A percentile compares a stretch with the other conserved stretches of the same genome.
These are phyloP conservation scores for Mastomys natalensis DNA, from an alignment of 2,113 vertebrate genomes.

Conservation along the genomic window DNA sequence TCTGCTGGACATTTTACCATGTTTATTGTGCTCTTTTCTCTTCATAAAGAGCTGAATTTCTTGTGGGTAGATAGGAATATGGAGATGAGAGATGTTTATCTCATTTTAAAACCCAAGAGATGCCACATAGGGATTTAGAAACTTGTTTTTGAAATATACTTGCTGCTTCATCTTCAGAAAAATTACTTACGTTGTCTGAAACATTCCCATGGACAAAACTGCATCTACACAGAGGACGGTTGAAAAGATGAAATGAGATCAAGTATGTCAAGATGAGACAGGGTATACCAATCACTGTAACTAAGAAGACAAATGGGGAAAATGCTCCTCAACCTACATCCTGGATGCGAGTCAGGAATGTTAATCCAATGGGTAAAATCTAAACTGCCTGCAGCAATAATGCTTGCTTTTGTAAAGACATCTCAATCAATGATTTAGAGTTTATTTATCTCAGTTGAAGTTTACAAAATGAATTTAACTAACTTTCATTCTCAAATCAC, in stretches of 20 bases:
- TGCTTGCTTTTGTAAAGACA: neutral
- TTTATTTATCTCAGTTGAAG: conserved; percentile 51
- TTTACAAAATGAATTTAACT: neutral
- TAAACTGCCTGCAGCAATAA: neutral
- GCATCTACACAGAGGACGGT: neutral
- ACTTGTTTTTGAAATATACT: conserved; percentile 4
- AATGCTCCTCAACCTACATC: neutral
- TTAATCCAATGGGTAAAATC: neutral
- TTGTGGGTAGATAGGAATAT: neutral
- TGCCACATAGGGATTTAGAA: neutral
- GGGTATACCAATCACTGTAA: neutral
- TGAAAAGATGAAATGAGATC: conserved; percentile 2
- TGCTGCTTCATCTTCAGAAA: neutral
- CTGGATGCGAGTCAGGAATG: neutral
- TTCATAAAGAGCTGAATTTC: conserved; percentile 15
- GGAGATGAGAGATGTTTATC: neutral
- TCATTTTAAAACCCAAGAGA: neutral
- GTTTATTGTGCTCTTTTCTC: neutral
- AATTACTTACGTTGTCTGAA: neutral
- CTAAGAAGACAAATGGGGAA: neutral
- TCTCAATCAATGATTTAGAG: neutral
- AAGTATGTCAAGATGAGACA: neutral
- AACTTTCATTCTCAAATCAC: neutral
- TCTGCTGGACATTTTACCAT: neutral
- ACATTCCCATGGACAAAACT: neutral